Percentiles rank a stretch among this genome's conserved stretches.
Conservation (phyloP, 92 coral and sea anemone genomes). For the Siderastrea siderea region DNA sequence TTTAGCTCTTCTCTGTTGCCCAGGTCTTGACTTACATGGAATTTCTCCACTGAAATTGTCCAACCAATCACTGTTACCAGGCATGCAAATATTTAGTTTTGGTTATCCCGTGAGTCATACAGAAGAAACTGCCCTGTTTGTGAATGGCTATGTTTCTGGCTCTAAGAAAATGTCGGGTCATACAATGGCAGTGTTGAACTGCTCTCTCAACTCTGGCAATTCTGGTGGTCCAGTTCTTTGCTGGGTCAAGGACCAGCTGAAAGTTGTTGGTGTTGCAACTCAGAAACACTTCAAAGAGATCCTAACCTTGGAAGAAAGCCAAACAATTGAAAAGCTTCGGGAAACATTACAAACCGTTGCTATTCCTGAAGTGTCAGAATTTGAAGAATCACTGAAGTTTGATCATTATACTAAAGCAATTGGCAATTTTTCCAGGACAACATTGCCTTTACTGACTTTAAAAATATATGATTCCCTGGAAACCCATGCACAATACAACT, state of each 20-base stretch:
- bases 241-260: background rate
- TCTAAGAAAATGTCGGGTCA: background rate
- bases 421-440: background rate
- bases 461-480: conserved; percentile 20
- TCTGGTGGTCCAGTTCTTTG: conserved; percentile 30
- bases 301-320: background rate
- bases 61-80: conserved; percentile 2
- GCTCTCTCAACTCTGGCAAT: conserved; percentile 24
- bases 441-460: background rate
- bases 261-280: conserved; percentile 23
- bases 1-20: conserved; percentile 11
- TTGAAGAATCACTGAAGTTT: background rate
- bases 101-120: conserved; percentile 29
- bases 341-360: background rate
- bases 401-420: background rate
- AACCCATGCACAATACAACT: background rate
- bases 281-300: conserved; percentile 33
- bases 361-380: background rate
- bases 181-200: background rate
- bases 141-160: conserved; percentile 27
- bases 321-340: background rate
- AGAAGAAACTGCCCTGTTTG: conserved; percentile 5
- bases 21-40: background rate
- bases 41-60: conserved; percentile 8
- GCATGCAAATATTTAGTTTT: conserved; percentile 12